These are phyloP conservation scores for Anniella stebbinsi DNA, from an alignment of 2,797 vertebrate genomes.

Conservation along the genomic window DNA sequence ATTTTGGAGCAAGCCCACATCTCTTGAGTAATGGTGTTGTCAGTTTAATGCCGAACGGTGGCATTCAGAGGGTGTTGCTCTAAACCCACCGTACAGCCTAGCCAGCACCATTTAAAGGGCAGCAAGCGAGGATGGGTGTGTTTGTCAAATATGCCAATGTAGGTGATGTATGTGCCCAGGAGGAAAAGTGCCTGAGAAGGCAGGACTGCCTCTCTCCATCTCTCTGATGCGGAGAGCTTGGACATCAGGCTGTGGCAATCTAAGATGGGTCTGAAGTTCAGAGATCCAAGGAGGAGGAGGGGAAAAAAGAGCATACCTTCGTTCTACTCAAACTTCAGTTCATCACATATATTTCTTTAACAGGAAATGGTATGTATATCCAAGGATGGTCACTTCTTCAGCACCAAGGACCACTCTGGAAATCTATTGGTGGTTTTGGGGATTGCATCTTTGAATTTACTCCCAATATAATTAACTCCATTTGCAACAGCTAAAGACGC, in stretches of 20 bases:
- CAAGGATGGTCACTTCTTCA: too few relatives aligned
- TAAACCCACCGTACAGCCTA: conserved; percentile 17
- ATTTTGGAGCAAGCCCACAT: neutral
- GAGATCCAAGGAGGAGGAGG: neutral
- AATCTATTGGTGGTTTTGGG: neutral
- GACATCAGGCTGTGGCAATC: neutral
- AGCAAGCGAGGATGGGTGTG: conserved; percentile 25
- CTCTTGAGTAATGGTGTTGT: conserved; percentile 38
- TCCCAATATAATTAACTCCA: neutral
- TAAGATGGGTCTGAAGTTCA: neutral
- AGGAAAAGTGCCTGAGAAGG: conserved; percentile 10
- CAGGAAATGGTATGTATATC: neutral
- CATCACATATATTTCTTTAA: neutral
- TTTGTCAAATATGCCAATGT: conserved; percentile 39
- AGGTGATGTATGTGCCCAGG: conserved; percentile 30
- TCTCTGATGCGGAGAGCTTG: neutral
- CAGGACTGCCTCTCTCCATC: conserved; percentile 12
- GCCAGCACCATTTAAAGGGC: conserved; percentile 44
- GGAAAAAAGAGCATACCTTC: too few relatives aligned
- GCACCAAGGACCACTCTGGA: neutral
- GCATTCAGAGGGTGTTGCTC: conserved; percentile 26
- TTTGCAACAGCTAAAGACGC: neutral
- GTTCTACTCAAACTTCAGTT: neutral
- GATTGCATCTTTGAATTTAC: neutral
- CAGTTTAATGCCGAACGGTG: conserved; percentile 18